These are phyloP conservation scores for Hyalella azteca DNA, from an alignment of 2,888 invertebrate species.

Conservation along the genomic window DNA sequence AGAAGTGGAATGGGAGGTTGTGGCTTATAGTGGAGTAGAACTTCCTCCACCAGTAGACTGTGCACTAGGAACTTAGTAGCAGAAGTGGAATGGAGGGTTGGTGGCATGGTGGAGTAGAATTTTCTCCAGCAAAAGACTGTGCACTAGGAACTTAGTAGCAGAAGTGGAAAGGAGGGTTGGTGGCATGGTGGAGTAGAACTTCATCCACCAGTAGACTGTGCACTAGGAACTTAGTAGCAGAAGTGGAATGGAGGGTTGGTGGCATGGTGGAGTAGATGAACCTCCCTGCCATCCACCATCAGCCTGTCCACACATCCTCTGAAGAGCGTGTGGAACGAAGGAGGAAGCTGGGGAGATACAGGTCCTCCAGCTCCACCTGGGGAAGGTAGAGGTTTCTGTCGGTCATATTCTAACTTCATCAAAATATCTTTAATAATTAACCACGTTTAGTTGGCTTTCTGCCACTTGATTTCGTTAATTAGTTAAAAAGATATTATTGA, in stretches of 20 bases:
- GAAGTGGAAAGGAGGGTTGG: constrained; percentile 44
- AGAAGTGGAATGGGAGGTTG: constrained; percentile 45
- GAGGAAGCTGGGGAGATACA: constrained; percentile 37
- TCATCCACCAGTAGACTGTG: too few relatives aligned
- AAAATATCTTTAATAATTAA: too few relatives aligned
- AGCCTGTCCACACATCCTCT: constrained; percentile 52
- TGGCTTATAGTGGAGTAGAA: constrained; percentile 45
- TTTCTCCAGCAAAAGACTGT: too few relatives aligned
- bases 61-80: too few relatives aligned
- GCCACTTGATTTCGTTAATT: too few relatives aligned
- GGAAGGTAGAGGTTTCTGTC: too few relatives aligned
- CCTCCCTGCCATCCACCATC: constrained; percentile 46
- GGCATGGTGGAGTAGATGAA: constrained; percentile 50
- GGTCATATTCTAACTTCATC: too few relatives aligned
- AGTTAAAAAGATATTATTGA: too few relatives aligned
- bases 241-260: constrained; percentile 44
- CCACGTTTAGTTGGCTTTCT: too few relatives aligned
- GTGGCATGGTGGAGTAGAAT: constrained; percentile 48
- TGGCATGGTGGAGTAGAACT: constrained; percentile 47
- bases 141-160: constrained; percentile 37
- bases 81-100: constrained; percentile 45
- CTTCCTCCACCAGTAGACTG: too few relatives aligned
- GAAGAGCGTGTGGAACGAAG: constrained; percentile 46
- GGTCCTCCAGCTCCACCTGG: constrained; percentile 41
- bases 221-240: constrained; percentile 38